A percentile compares a stretch with the other conserved stretches of the same genome.
Conservation (phyloP, 2,113 vertebrate species). For the Peromyscus maniculatus region DNA sequence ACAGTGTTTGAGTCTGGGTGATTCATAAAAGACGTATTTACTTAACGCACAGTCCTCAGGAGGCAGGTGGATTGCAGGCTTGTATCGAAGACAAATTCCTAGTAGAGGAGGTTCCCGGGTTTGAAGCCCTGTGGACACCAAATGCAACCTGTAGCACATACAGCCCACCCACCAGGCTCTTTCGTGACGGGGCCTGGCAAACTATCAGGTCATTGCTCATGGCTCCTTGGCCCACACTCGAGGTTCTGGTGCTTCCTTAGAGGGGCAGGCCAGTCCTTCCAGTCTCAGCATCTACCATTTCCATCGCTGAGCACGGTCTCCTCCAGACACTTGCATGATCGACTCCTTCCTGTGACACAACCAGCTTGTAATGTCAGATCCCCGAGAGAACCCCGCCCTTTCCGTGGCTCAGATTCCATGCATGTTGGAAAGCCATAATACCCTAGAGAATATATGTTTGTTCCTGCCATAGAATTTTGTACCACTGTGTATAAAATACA, state of each 20-base stretch:
- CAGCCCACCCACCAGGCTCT: neutral
- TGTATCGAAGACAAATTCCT: neutral
- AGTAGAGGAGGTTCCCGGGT: neutral
- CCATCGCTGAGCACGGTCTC: fast-evolving
- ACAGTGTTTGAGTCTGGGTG: neutral
- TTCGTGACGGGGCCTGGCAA: fast-evolving
- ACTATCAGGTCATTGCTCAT: neutral
- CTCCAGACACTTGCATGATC: too few relatives aligned
- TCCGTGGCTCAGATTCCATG: fast-evolving
- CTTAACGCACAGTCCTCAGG: neutral
- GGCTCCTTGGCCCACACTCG: neutral
- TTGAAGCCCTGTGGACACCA: neutral
- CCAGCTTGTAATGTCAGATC: neutral
- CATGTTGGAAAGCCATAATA: neutral
- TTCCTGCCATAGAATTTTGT: neutral
- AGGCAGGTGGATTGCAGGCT: neutral
- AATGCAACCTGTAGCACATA: neutral
- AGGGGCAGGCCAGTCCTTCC: neutral
- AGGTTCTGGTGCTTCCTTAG: neutral
- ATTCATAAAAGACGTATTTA: neutral
- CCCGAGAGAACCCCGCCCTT: neutral
- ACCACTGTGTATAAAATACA: neutral
- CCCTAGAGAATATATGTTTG: neutral
- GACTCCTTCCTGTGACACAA: neutral
- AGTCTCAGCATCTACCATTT: neutral